Evolutionary conservation across 2,888 invertebrate species (phyloP), one percentile per base, ranked within the genome.

Genomic region (Brachypalpus laphriformis): DNA sequence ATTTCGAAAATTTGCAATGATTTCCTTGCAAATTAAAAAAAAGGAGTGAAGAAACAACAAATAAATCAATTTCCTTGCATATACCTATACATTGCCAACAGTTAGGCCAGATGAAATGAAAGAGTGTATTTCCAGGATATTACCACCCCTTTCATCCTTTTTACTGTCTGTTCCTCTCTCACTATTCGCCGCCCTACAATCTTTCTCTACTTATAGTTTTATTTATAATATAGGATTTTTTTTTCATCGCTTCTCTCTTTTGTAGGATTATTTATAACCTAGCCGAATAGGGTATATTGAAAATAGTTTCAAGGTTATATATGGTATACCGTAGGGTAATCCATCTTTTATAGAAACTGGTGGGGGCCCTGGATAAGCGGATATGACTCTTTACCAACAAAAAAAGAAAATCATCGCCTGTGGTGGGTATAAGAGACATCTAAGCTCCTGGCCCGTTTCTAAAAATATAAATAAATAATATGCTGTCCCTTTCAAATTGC

Each of bases 91-190:
- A 47, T 45, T 18, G 45, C 42, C 18, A 6, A n/a, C 16, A n/a
- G 42, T 31, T 7, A 56, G 56, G 31, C 31, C 45, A 56, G 42
- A 56, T 56, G 45, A 56, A 70, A 70, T 56, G n/a, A 56, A 56
- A 56, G 31, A 70, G 25, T 37, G 16, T 68, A 3, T 7, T 28
- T 54, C n/a, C 54, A 37, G 22, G 14, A 22, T 11, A 54, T 22
- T 66, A n/a, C 18, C n/a, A n/a, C n/a, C n/a, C 16, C 16, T 14
- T 14, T 14, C 14, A 16, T 7, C 54, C n/a, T 4, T 16, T n/a
- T 3, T 5, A 3, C n/a, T 8, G 54, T n/a, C 8, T 54, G 25
- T 16, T 16, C 37, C 20, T 25, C 22, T 6, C 22, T 42, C 2
- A 9, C 28, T 16, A 3, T 28, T n/a, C 18, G 7, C 11, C 0